A percentile compares a stretch with the other conserved stretches of the same genome.
Conservation (phyloP, 2,113 vertebrate species). For the Gymnarchus niloticus region DNA sequence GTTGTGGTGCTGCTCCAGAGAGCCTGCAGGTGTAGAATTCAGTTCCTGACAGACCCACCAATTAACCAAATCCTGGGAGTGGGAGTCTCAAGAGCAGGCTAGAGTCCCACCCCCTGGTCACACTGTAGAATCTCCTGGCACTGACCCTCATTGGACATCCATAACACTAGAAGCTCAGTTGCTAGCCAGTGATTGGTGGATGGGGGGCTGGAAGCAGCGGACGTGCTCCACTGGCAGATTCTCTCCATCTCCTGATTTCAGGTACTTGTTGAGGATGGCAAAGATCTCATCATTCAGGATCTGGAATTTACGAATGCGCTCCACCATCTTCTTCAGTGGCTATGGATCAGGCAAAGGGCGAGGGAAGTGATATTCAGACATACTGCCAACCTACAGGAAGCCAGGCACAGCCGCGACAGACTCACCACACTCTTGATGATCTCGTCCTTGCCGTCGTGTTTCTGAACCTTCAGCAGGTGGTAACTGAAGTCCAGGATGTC, state of each 20-base stretch:
- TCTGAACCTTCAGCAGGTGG: slow-evolving; percentile 81
- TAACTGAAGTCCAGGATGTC: slow-evolving; percentile 84
- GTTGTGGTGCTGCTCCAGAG: not conserved
- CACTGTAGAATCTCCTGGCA: not conserved
- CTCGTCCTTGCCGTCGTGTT: slow-evolving; percentile 81
- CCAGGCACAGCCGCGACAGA: not conserved
- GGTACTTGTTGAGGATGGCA: slow-evolving; percentile 87
- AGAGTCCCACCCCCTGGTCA: not conserved
- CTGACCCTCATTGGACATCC: not conserved
- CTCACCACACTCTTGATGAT: slow-evolving; percentile 85
- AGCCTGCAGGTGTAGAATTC: not conserved
- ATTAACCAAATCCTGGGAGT: not conserved
- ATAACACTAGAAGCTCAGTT: slow-evolving; percentile 59
- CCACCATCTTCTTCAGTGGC: slow-evolving; percentile 98
- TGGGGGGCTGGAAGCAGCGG: slow-evolving; percentile 95
- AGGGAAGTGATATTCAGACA: not conserved
- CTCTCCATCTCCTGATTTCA: slow-evolving; percentile 90
- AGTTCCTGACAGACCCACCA: not conserved
- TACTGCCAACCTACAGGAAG: no score
- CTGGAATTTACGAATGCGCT: slow-evolving; percentile 95
- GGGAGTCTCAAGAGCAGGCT: not conserved
- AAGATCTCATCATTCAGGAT: slow-evolving; percentile 93
- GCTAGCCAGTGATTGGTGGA: slow-evolving; percentile 95
- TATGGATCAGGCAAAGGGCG: slow-evolving; percentile 38
- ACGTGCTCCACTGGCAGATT: slow-evolving; percentile 92